Conservation (phyloP, 2,888 invertebrate genomes). For the Dryocosmus kuriphilus region DNA sequence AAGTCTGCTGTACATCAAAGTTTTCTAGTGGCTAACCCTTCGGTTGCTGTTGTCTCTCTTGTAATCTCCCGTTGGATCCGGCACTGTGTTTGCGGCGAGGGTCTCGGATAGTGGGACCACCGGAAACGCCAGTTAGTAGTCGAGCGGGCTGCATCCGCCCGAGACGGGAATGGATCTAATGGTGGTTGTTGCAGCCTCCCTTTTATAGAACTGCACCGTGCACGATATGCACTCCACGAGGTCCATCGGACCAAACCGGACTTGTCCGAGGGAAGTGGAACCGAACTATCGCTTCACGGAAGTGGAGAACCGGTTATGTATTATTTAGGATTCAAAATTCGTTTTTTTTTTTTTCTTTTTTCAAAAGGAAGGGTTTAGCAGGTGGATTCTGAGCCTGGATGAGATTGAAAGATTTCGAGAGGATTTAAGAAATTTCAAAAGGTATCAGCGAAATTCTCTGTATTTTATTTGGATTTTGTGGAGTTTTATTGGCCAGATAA, state of each 20-base stretch:
- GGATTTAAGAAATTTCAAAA: too few species aligned
- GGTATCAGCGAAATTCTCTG: too few species aligned
- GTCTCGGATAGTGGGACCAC: constrained; percentile 63
- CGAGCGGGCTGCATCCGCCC: constrained; percentile 72
- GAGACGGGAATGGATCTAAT: constrained; percentile 69
- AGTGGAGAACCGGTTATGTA: constrained; percentile 3
- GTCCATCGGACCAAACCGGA: constrained; percentile 45
- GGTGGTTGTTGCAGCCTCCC: constrained; percentile 65
- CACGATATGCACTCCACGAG: constrained; percentile 47
- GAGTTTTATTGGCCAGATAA: too few species aligned
- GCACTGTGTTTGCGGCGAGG: constrained; percentile 29
- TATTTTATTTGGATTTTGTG: too few species aligned
- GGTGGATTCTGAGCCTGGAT: too few species aligned
- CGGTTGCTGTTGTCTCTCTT: neutral
- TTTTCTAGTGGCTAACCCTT: too few species aligned
- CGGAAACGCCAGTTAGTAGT: constrained; percentile 74
- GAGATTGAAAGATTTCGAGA: too few species aligned
- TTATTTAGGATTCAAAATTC: neutral
- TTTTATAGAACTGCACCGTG: constrained; percentile 64
- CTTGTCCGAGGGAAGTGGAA: constrained; percentile 50
- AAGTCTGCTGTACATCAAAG: too few species aligned
- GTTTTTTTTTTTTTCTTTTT: neutral
- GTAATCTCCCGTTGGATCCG: neutral
- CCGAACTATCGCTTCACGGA: constrained; percentile 34
- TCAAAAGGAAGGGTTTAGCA: neutral